These are phyloP conservation scores for Apolygus lucorum DNA, from an alignment of 1,140 invertebrate genomes.

Conservation along the genomic window DNA sequence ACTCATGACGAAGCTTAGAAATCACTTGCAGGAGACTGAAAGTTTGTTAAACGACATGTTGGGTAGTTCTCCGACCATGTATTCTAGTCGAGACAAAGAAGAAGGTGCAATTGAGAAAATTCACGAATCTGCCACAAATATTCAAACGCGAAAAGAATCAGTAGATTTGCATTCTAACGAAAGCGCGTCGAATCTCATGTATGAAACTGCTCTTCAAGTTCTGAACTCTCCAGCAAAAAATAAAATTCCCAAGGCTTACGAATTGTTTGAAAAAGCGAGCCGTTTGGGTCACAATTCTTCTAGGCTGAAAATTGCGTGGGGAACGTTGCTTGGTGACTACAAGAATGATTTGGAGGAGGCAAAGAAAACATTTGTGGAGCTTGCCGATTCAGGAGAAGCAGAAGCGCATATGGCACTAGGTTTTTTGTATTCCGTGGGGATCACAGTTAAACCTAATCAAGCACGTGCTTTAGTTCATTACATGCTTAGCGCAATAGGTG, in stretches of 20 bases:
- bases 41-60: neutral
- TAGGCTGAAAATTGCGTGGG: constrained; percentile 74
- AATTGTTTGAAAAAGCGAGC: constrained; percentile 61
- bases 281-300: constrained; percentile 68
- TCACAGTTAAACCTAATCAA: constrained; percentile 74
- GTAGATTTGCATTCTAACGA: neutral
- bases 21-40: neutral
- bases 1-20: neutral
- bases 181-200: neutral
- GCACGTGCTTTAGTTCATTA: constrained; percentile 83
- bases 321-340: constrained; percentile 68
- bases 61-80: neutral
- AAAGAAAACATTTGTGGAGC: constrained; percentile 62
- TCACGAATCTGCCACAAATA: neutral
- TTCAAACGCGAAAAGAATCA: neutral
- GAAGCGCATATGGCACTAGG: constrained; percentile 84
- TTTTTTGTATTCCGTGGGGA: constrained; percentile 79
- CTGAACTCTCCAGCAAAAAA: neutral
- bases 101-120: neutral
- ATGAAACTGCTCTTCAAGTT: neutral
- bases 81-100: neutral
- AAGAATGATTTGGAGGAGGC: constrained; percentile 68
- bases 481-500: constrained; percentile 78
- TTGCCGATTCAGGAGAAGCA: constrained; percentile 66
- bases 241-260: constrained; percentile 46